Evolutionary conservation across 2,113 vertebrate genomes (phyloP).

Genomic region (Brachypteracias leptosomus): DNA sequence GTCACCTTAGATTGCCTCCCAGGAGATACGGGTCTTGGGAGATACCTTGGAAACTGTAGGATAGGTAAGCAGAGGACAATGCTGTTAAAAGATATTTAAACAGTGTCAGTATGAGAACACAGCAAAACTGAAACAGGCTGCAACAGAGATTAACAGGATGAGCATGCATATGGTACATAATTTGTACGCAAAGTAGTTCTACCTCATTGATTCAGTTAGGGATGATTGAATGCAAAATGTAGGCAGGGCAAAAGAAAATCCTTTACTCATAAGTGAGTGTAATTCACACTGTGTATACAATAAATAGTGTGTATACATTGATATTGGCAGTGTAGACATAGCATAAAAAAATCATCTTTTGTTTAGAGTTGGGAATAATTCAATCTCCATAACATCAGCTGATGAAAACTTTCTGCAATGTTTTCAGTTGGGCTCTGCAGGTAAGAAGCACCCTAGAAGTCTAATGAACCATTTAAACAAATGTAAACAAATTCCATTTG

Average conservation of each 20-base stretch:
- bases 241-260: slow-evolving; percentile 9
- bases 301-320: not conserved
- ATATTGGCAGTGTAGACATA: not conserved
- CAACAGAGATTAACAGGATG: not conserved
- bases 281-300: not conserved
- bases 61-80: not conserved
- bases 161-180: not conserved
- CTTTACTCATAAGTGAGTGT: not conserved
- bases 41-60: not conserved
- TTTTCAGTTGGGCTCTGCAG: not conserved
- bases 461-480: not conserved
- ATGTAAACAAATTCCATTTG: not conserved
- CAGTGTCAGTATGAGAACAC: not conserved
- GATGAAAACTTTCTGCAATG: not conserved
- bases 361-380: not conserved
- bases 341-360: not conserved
- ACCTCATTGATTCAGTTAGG: not conserved
- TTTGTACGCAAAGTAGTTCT: not conserved
- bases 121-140: not conserved
- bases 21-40: not conserved
- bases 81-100: not conserved
- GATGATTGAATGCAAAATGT: not conserved
- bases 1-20: not conserved
- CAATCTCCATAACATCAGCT: not conserved
- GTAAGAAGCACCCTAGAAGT: not conserved